phyloP scores from a whole-genome alignment of 2,888 invertebrate genomes.

The Plagodis pulveraria region DNA sequence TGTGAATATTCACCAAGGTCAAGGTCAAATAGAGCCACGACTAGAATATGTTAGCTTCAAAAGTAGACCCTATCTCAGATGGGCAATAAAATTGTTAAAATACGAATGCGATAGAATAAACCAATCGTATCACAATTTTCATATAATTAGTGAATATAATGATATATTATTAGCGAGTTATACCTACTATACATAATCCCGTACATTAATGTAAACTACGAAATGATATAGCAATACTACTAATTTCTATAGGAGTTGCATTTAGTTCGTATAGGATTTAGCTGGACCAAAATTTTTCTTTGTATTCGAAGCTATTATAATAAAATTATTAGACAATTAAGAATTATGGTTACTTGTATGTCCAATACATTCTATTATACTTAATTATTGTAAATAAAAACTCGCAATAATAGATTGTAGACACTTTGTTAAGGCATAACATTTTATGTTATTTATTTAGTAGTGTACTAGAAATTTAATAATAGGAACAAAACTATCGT shows the following conservation, averaged over 20 bases:
- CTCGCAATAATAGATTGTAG: slow-evolving; percentile 79
- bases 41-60: slow-evolving; percentile 35
- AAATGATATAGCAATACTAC: slow-evolving; percentile 68
- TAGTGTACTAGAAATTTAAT: slow-evolving; percentile 66
- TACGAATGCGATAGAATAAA: slow-evolving; percentile 44
- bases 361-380: slow-evolving; percentile 59
- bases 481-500: slow-evolving; percentile 64
- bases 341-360: slow-evolving; percentile 70
- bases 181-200: slow-evolving; percentile 32
- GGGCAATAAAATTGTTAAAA: slow-evolving; percentile 43
- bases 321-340: slow-evolving; percentile 62
- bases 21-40: slow-evolving; percentile 39
- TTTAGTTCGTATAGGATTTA: slow-evolving; percentile 78
- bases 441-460: slow-evolving; percentile 76
- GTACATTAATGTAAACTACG: slow-evolving; percentile 61
- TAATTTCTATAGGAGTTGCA: slow-evolving; percentile 73
- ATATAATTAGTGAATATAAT: slow-evolving; percentile 47
- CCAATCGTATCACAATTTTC: slow-evolving; percentile 49
- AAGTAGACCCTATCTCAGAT: slow-evolving; percentile 42
- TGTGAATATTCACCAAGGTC: slow-evolving; percentile 26
- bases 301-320: slow-evolving; percentile 67
- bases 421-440: slow-evolving; percentile 63
- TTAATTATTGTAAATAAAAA: slow-evolving; percentile 70
- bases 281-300: slow-evolving; percentile 83
- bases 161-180: slow-evolving; percentile 53